These are phyloP conservation scores for Limnodromus scolopaceus DNA, from an alignment of 2,797 vertebrate species.

Conservation along the genomic window DNA sequence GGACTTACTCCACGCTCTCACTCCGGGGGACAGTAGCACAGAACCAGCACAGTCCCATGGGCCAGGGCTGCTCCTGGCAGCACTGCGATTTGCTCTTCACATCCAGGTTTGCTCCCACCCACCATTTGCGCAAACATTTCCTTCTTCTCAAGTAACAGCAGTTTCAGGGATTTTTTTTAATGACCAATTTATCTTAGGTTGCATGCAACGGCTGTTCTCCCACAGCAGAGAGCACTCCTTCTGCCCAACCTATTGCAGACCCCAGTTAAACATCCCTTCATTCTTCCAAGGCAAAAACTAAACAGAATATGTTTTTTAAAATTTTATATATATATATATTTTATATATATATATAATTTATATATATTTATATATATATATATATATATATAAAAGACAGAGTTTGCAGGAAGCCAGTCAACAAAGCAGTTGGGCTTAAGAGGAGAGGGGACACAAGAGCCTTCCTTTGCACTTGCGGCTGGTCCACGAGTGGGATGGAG, in stretches of 20 bases:
- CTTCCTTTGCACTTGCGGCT: fast-evolving
- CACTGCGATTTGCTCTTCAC: not conserved
- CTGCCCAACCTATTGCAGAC: not conserved
- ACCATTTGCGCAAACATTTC: not conserved
- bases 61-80: not conserved
- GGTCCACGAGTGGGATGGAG: fast-evolving
- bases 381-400: not conserved
- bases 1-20: not conserved
- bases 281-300: not conserved
- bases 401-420: not conserved
- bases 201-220: not conserved
- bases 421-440: not conserved
- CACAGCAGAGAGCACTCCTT: not conserved
- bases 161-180: not conserved
- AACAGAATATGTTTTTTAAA: not conserved
- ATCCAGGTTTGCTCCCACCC: not conserved
- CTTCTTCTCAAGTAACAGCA: not conserved
- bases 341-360: too few species aligned
- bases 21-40: not conserved
- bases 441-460: not conserved
- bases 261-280: not conserved
- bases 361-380: not conserved
- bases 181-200: not conserved
- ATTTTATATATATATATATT: not conserved
- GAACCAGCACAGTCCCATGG: not conserved